Percentiles rank a stretch among this genome's conserved stretches.
phyloP scores from a whole-genome alignment of 2,888 invertebrate species.

The Campopleginae sp. region DNA sequence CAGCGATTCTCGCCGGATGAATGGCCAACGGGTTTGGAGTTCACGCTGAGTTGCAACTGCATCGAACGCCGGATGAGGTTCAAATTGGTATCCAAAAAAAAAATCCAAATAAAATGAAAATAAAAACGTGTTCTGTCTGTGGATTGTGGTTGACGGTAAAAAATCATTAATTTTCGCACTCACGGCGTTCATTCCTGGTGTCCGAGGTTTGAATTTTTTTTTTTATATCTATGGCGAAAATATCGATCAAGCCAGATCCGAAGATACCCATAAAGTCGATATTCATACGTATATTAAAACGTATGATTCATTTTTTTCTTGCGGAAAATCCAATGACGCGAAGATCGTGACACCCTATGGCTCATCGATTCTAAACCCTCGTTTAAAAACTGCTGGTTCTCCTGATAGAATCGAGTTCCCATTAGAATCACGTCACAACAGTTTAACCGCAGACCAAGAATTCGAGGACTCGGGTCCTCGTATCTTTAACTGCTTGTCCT shows the following conservation, averaged over 20 bases:
- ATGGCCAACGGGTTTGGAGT: constrained; percentile 59
- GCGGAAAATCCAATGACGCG: constrained; percentile 4
- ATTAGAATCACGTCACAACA: constrained; percentile 1
- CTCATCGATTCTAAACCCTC: background rate
- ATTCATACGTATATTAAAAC: background rate
- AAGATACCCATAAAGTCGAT: background rate
- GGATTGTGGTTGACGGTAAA: constrained; percentile 8
- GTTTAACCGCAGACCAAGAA: background rate
- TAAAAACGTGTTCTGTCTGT: constrained; percentile 7
- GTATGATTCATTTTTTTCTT: background rate
- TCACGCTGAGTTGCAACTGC: constrained; percentile 46
- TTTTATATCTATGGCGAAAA: too few species aligned
- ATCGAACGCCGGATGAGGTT: constrained; percentile 39
- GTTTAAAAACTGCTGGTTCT: background rate
- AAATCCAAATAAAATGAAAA: background rate
- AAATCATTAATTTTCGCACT: constrained; percentile 29
- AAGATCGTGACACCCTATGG: background rate
- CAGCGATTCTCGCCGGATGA: constrained; percentile 42
- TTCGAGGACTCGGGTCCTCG: constrained; percentile 2
- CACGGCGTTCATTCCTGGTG: constrained; percentile 7
- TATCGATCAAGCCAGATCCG: background rate
- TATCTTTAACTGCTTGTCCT: constrained; percentile 15
- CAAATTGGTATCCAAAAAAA: constrained; percentile 18
- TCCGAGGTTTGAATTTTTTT: too few species aligned
- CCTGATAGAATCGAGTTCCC: background rate